A percentile compares a stretch with the other conserved stretches of the same genome.
Conservation (phyloP, 2,888 invertebrate genomes). For the Lasioglossum figueresi region DNA sequence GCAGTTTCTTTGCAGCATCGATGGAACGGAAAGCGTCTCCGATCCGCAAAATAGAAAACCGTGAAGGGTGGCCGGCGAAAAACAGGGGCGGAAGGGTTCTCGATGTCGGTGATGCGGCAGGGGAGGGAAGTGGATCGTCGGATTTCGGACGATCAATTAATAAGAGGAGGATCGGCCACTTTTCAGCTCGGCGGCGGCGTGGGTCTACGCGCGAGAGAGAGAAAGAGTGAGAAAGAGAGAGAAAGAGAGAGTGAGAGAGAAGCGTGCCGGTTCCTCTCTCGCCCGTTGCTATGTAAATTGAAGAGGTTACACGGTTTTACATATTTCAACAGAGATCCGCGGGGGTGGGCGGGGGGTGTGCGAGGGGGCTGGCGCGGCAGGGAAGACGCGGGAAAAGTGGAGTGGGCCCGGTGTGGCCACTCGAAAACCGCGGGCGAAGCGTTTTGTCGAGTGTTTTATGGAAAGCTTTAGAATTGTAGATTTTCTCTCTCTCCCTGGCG, state of each 20-base stretch:
- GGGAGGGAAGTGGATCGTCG: constrained; percentile 44
- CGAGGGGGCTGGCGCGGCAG: constrained; percentile 41
- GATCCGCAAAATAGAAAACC: not conserved
- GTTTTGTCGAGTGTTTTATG: constrained; percentile 84
- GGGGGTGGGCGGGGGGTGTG: constrained; percentile 34
- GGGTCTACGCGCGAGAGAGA: not conserved
- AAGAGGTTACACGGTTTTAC: constrained; percentile 84
- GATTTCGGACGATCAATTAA: constrained; percentile 62
- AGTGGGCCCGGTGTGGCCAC: constrained; percentile 73
- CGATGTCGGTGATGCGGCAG: constrained; percentile 1
- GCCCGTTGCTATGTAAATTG: constrained; percentile 81
- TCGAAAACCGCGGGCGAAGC: constrained; percentile 83
- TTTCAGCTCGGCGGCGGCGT: constrained; percentile 70
- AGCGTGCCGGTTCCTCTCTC: constrained; percentile 22
- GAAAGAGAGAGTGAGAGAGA: not conserved
- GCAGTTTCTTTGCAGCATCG: not conserved
- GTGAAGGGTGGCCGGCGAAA: constrained; percentile 2
- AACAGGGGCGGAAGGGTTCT: constrained; percentile 27
- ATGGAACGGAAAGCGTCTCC: constrained; percentile 3
- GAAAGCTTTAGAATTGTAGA: constrained; percentile 84
- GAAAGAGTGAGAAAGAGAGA: not conserved
- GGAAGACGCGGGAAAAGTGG: constrained; percentile 63
- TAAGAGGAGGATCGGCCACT: constrained; percentile 69
- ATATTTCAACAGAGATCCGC: constrained; percentile 82
- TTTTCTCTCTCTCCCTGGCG: constrained; percentile 73